Base-by-base conservation (phyloP, 2,113 vertebrate genomes). In the Petroica traversi region DNA sequence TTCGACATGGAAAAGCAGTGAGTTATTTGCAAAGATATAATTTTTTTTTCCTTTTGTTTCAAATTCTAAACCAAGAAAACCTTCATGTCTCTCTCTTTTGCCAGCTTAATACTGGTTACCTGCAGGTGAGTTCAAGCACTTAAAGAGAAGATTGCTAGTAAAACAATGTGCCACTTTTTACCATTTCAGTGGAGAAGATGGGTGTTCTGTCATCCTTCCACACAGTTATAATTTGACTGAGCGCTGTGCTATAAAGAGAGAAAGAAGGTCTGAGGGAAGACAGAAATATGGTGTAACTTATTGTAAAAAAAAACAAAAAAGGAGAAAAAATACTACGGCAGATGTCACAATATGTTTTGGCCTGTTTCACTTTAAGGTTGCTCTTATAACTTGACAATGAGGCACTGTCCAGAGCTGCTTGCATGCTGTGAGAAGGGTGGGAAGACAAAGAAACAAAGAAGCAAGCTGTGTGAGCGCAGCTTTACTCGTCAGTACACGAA, bases 391-490 rank as follows among this genome's bases (percentile, higher is more conserved):
- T 79, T 85, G 63, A 89, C 57, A 94, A 85, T 29, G 26, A 92
- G 33, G 74, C 49, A 25, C 40, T 83, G 78, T 88, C 59, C 82
- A 76, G 87, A 80, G 78, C 51, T 88, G 51, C 41, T 88, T 41
- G 76, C 91, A 88, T 51, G 74, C 94, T 92, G 58, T 89, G 89
- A 87, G 52, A 79, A 72, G 84, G 23, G 19, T 82, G 85, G 66
- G 85, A 93, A 95, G 74, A 85, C 58, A 88, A 96, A 75, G 84
- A 87, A 86, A 72, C 34, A 62, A n/a, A 82, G 86, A 89, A 87
- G 58, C 36, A 79, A 91, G 36, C 58, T 72, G 73, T 69, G 94
- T 51, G 88, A 95, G 26, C 72, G 45, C 41, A 91, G 34, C 57
- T 93, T 93, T 92, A 73, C 46, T 89, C 82, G 1, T 89, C 55